Conservation (phyloP, 2,113 vertebrate genomes). For the Gymnorhina tibicen region DNA sequence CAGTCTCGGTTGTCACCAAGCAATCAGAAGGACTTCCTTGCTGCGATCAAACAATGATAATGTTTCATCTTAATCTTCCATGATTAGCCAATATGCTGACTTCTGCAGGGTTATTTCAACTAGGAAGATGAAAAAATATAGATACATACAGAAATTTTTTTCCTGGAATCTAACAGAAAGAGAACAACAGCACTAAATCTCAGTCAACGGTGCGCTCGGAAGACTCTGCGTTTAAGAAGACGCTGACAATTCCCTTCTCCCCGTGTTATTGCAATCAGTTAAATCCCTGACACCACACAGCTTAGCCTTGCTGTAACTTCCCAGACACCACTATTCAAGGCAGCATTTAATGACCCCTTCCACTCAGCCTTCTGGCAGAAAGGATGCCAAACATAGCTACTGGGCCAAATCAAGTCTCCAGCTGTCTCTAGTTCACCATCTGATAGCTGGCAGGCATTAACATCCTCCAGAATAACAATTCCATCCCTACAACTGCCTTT, state of each 20-base stretch:
- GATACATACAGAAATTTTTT: not conserved
- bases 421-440: not conserved
- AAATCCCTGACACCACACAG: not conserved
- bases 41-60: not conserved
- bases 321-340: not conserved
- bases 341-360: not conserved
- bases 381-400: not conserved
- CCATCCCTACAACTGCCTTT: not conserved
- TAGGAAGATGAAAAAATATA: not conserved
- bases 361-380: not conserved
- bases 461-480: not conserved
- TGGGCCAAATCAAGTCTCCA: not conserved
- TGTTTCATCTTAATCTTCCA: not conserved
- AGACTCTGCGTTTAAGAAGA: not conserved
- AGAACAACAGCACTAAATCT: not conserved
- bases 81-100: not conserved
- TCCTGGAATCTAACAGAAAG: not conserved
- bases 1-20: not conserved
- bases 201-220: not conserved
- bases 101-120: not conserved
- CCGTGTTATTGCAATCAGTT: not conserved
- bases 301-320: not conserved
- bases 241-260: not conserved
- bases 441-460: not conserved
- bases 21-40: not conserved